Base-by-base conservation (phyloP, 1,140 invertebrate species). In the Bombus balteatus region DNA sequence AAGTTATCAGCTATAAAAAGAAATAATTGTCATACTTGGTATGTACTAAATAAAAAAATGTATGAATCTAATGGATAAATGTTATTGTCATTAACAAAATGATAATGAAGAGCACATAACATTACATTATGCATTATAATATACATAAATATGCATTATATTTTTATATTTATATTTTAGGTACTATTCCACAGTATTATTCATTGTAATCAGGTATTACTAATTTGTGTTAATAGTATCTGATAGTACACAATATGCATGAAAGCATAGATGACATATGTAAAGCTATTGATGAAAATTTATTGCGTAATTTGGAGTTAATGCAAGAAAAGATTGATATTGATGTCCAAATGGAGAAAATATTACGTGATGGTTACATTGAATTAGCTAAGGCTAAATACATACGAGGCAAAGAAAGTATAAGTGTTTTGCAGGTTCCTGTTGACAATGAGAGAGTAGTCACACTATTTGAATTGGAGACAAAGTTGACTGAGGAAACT, bases 331-430 rank as follows among this genome's bases (percentile, higher is more conserved):
- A 97, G 91, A 96, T 98, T 77, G 87, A 93, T 41, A 91, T 94
- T 59, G 97, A 96, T 92, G 59, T 97, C 10, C 96, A 96, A 90
- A 94, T 97, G 75, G 97, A 97, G 94, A 96, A 95, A 39, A 94
- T 94, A 62, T 95, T 97, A 74, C 96, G 96, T 78, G 95, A 96
- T 90, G 97, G 96, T 1, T 96, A 96, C 88, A 95, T 97, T 34
- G 96, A 97, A 91, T 91, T 98, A 28, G 97, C 97, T 0, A 97
- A 97, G 94, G 95, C 97, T 28, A 95, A 97, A 75, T 97, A 97
- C 87, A 97, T 97, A 70, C 96, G 96, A 93, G 97, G 97, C 3
- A 97, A 97, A 81, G 96, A 96, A 91, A 96, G 95, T 22, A 96
- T 97, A 37, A 97, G 97, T 74, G 94, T 96, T 25, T 92, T 96